Evolutionary conservation across 2,888 invertebrate genomes (phyloP).

Genomic region (Rhyacophila evoluta): DNA sequence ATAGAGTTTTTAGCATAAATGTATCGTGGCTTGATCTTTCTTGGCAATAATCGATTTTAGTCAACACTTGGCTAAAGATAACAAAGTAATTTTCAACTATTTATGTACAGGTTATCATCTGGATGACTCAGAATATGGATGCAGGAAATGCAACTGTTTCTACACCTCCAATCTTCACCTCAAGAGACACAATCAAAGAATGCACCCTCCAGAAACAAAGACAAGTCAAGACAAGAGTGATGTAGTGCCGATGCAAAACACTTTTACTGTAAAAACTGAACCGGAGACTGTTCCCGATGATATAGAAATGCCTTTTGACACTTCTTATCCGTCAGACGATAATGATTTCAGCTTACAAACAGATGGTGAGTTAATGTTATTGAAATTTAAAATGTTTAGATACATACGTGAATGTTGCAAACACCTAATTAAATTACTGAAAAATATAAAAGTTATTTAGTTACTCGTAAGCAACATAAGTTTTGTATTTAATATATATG

Average conservation of each 20-base stretch:
- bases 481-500: too few relatives aligned
- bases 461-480: too few relatives aligned
- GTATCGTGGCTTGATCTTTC: too few relatives aligned
- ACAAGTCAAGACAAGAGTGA: neutral
- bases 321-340: constrained; percentile 26
- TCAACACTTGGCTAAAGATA: too few relatives aligned
- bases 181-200: constrained; percentile 42
- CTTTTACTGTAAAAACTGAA: constrained; percentile 28
- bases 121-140: constrained; percentile 42
- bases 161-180: constrained; percentile 46
- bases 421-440: too few relatives aligned
- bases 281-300: neutral
- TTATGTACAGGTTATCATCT: constrained; percentile 44
- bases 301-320: constrained; percentile 27
- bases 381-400: neutral
- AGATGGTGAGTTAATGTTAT: constrained; percentile 34
- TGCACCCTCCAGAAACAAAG: constrained; percentile 23
- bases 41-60: too few relatives aligned
- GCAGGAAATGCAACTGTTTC: constrained; percentile 46
- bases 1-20: too few relatives aligned
- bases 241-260: neutral
- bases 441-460: too few relatives aligned
- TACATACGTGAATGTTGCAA: neutral
- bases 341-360: constrained; percentile 42
- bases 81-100: too few relatives aligned